phyloP scores from a whole-genome alignment of 2,797 vertebrate genomes.

The Takifugu rubripes region DNA sequence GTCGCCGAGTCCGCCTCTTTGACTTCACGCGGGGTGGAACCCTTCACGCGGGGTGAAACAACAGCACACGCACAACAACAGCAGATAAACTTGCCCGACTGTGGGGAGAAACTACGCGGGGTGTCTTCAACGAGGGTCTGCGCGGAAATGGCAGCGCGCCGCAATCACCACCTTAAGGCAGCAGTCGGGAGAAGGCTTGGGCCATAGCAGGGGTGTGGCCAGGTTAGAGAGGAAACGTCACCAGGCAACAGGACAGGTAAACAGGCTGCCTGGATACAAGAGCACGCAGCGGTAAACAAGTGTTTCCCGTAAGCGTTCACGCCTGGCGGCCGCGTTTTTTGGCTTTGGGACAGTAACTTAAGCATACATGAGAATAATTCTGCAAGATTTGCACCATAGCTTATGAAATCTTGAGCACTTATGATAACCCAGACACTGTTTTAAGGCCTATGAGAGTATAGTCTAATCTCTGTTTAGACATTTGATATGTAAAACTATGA shows the following conservation, averaged over 20 bases:
- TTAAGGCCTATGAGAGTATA: too few species aligned
- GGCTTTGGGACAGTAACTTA: too few species aligned
- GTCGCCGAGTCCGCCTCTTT: conserved; percentile 5
- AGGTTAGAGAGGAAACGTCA: conserved; percentile 64
- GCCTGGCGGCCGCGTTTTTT: not conserved
- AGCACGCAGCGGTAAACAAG: conserved; percentile 49
- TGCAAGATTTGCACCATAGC: too few species aligned
- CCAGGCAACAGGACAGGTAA: conserved; percentile 73
- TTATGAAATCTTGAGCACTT: too few species aligned
- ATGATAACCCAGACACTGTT: too few species aligned
- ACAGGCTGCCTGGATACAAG: conserved; percentile 70
- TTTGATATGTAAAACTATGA: too few species aligned
- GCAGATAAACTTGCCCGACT: conserved; percentile 8
- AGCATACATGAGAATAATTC: too few species aligned
- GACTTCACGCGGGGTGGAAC: too few species aligned
- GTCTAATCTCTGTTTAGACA: too few species aligned
- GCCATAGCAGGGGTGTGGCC: conserved; percentile 56
- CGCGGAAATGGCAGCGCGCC: not conserved
- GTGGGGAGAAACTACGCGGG: not conserved
- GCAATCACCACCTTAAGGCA: conserved; percentile 69
- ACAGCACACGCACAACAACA: conserved; percentile 12
- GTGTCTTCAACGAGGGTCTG: not conserved
- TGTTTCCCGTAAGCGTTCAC: conserved; percentile 16
- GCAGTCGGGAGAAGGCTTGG: conserved; percentile 32
- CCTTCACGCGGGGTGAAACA: too few species aligned